Evolutionary conservation across 2,888 invertebrate genomes (phyloP).

Genomic region (Seira ritae): DNA sequence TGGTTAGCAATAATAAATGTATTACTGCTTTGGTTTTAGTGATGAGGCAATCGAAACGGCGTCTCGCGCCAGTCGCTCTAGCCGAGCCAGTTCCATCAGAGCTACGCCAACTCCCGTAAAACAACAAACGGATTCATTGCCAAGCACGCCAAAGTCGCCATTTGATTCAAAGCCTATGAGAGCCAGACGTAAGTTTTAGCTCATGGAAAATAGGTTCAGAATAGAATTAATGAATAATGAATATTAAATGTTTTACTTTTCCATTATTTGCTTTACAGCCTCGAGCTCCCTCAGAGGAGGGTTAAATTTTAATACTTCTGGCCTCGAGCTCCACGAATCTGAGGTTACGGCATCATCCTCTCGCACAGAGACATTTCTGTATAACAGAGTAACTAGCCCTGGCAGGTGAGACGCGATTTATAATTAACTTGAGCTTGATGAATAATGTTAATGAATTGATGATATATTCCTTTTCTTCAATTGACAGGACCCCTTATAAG

Average conservation of each 20-base stretch:
- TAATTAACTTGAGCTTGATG: not conserved
- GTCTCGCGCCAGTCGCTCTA: constrained; percentile 44
- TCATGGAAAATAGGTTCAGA: too few relatives aligned
- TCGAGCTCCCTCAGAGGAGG: not conserved
- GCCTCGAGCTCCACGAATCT: not conserved
- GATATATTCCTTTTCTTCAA: not conserved
- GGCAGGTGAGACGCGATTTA: not conserved
- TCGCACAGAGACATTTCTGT: not conserved
- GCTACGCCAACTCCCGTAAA: constrained; percentile 12
- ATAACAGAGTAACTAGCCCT: not conserved
- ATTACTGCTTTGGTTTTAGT: constrained; percentile 27
- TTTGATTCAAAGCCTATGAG: not conserved
- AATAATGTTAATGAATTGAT: constrained; percentile 8
- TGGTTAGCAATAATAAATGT: too few relatives aligned
- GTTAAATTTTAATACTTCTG: not conserved
- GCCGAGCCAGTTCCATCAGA: constrained; percentile 45
- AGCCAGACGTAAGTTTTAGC: not conserved
- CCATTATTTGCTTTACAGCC: not conserved
- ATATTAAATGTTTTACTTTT: constrained; percentile 1
- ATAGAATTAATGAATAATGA: not conserved
- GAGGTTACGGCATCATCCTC: not conserved
- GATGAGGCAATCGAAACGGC: constrained; percentile 59
- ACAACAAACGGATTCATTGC: not conserved
- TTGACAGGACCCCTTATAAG: not conserved
- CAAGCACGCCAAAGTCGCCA: constrained; percentile 1